Base-by-base conservation (phyloP, 2,888 invertebrate genomes). In the Callimorpha dominula region DNA sequence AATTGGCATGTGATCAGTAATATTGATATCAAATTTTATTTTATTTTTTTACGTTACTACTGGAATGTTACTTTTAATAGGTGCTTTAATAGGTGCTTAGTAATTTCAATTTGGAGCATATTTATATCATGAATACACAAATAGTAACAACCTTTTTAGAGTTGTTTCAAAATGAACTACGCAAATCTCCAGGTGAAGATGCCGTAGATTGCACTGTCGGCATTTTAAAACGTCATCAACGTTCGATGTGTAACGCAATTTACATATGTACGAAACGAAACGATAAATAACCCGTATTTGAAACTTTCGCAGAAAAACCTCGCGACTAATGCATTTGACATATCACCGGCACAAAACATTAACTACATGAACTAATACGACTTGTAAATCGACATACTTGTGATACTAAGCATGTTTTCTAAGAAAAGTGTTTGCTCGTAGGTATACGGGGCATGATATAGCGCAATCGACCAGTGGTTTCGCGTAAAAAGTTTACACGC, bases 401-500 rank as follows among this genome's bases (percentile, higher is more conserved):
- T 74, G 68, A 72, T 77, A 78, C 77, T 73, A 46, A 74, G 78
- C 80, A 86, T 81, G 79, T 80, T 81, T 81, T 80, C 79, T 74
- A 52, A 67, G 81, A 80, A 84, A 84, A 77, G 81, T 81, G 86
- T 85, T 89, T 86, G 86, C 85, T 60, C 31, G 60, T 31, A 82
- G 84, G 87, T 88, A 92, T 90, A 89, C 88, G 84, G 80, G 84
- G 80, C 87, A 82, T 83, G 88, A 88, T 89, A 85, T 86, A 85
- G 81, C 82, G 85, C 82, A 85, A 85, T 81, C 75, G 72, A 71
- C 79, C 75, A 73, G 80, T 82, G 77, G 80, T 81, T 85, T 82
- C 71, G 74, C 75, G 87, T 84, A 92, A 93, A 91, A 93, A 92
- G 87, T 74, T 71, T 87, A 81, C 82, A 83, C 89, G 81, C 88